These are phyloP conservation scores for Psix sp. DNA, from an alignment of 1,140 invertebrate genomes.

Conservation along the genomic window DNA sequence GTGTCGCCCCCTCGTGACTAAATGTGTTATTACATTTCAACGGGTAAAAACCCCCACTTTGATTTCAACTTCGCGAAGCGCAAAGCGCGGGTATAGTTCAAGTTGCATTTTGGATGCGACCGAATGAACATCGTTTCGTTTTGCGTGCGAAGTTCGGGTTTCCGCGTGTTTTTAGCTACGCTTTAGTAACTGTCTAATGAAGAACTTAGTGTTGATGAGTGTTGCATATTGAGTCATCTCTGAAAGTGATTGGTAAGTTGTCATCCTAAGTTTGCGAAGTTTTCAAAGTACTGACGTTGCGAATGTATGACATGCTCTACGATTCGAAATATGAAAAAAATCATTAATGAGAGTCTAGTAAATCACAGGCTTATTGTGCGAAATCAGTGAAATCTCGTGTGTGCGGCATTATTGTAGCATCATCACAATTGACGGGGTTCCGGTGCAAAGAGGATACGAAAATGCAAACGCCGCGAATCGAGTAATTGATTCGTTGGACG, in stretches of 20 bases:
- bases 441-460: conserved; percentile 9
- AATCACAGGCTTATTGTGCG: conserved; percentile 3
- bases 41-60: conserved; percentile 20
- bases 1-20: neutral
- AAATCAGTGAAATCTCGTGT: conserved; percentile 9
- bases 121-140: conserved; percentile 71
- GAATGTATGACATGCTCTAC: too few relatives aligned
- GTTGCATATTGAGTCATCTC: conserved; percentile 16
- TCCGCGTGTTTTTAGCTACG: too few relatives aligned
- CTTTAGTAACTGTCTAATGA: conserved; percentile 9
- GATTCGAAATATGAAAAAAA: too few relatives aligned
- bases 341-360: neutral
- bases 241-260: conserved; percentile 47
- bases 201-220: conserved; percentile 45
- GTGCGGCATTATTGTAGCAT: neutral
- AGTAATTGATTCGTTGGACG: conserved; percentile 9
- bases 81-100: conserved; percentile 72
- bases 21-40: neutral
- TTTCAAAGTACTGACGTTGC: too few relatives aligned
- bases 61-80: conserved; percentile 48
- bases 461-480: conserved; percentile 21
- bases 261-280: too few relatives aligned
- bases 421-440: conserved; percentile 15
- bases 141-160: conserved; percentile 60
- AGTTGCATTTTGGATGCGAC: conserved; percentile 76